phyloP scores from a whole-genome alignment of 1,140 invertebrate genomes.

The Eumaeus atala region DNA sequence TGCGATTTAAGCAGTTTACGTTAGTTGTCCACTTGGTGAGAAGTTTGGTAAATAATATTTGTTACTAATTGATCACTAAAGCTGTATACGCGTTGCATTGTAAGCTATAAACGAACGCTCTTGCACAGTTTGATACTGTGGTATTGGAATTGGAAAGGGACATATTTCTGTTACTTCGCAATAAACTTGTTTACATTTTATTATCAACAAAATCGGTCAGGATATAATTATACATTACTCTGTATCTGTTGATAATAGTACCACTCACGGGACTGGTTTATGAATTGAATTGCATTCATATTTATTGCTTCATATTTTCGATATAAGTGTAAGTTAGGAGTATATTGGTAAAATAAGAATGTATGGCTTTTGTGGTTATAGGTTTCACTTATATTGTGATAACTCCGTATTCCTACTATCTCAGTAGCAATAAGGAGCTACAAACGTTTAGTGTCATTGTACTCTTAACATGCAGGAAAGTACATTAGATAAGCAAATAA shows the following conservation, averaged over 20 bases:
- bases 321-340: too few species aligned
- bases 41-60: background rate
- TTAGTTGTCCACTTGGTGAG: conserved; percentile 27
- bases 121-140: conserved; percentile 6
- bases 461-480: background rate
- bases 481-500: too few species aligned
- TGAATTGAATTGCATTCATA: background rate
- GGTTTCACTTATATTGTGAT: too few species aligned
- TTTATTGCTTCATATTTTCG: too few species aligned
- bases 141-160: conserved; percentile 13
- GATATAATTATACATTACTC: conserved; percentile 4
- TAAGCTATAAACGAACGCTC: background rate
- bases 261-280: background rate
- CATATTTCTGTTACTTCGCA: background rate
- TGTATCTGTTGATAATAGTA: background rate
- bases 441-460: conserved; percentile 1
- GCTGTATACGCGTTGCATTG: background rate
- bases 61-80: conserved; percentile 5
- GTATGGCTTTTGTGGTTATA: too few species aligned
- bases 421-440: too few species aligned
- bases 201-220: conserved; percentile 7
- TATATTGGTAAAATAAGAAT: too few species aligned
- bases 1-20: conserved; percentile 47
- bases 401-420: too few species aligned
- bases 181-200: conserved; percentile 14